Evolutionary conservation across 2,888 invertebrate genomes (phyloP), one percentile per base, ranked within the genome.

Genomic region (Phaonia tiefii): DNA sequence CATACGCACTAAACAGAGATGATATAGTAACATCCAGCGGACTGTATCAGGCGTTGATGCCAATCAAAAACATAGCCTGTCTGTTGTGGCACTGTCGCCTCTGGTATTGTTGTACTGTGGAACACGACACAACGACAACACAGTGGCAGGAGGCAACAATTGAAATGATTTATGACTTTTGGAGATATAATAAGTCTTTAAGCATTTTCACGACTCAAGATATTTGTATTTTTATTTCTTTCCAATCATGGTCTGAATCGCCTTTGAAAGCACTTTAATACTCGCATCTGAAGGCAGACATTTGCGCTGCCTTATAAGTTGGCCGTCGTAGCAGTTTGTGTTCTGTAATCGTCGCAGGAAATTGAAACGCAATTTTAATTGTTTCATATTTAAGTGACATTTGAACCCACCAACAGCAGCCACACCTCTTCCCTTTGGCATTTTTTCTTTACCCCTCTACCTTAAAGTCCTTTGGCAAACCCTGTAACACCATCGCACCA

Each of bases 21-120:
- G n/a, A 17, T 15, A 37, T 58, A 58, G 15, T 31, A 63, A 10
- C 17, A 2, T 26, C 31, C n/a, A 17, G 4, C 8, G 75, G 72
- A 69, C 78, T 3, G 4, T 72, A 75, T 49, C 75, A 81, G 81
- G 78, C 81, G 78, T 81, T 81, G 75, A 72, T 78, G 78, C 72
- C 81, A 78, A 75, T 78, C 81, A 78, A 72, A 75, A 81, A 63
- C 71, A 76, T 71, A 67, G 66, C 15, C 54, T 51, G 13, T 44
- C 72, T 66, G 37, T 42, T 15, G 13, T 67, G 65, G 54, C 37
- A 37, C 56, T 42, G 26, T 11, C 20, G 0, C 7, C 42, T 13
- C n/a, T 17, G 26, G 46, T 22, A 22, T 67, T 67, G 31, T 42
- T 58, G 31, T 31, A 15, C 20, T 15, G 17, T 31, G n/a, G n/a